Base-by-base conservation (phyloP, 2,888 invertebrate genomes). In the Cantharis lateralis region DNA sequence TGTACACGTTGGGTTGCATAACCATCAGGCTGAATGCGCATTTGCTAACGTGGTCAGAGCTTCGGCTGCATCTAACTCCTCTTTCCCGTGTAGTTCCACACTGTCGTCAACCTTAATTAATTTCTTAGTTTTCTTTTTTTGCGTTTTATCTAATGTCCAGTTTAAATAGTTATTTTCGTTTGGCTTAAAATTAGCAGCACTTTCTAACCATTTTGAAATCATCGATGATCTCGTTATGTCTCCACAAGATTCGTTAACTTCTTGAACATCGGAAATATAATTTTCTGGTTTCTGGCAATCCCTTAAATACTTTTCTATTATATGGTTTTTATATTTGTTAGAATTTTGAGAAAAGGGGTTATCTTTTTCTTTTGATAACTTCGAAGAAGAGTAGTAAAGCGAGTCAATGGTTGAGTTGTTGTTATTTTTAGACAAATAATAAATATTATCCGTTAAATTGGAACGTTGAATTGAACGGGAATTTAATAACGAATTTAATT, bases 21-120 rank as follows among this genome's bases (percentile, higher is more conserved):
- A n/a, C 28, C 15, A 15, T 28, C 68, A 66, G 32, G 72, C 69
- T n/a, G 79, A 71, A 78, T 84, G 81, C 9, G 86, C 84, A 82
- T 86, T 87, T 1, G 94, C 93, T 78, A 95, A 87, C 72, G 91
- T 91, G 0, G 94, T 94, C 9, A 95, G 88, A 0, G 94, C 94
- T 79, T 94, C 93, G 0, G 94, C 94, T 0, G 94, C 94, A 84
- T 94, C 94, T 18, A 95, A 89, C 85, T 95, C 94, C 84, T 94
- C 94, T 82, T 92, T 91, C 72, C 92, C 93, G 85, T 94, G 93
- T 72, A 88, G 88, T 15, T 81, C 80, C 10, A 26, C 83, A 66
- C 74, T 68, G 63, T 80, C 81, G 61, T 77, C 76, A 32, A 75
- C 74, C 71, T 76, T 79, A 15, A 69, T 76, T 68, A 68, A 72